Evolutionary conservation across 1,140 invertebrate species (phyloP).

Genomic region (Zaprionus nigranus): DNA sequence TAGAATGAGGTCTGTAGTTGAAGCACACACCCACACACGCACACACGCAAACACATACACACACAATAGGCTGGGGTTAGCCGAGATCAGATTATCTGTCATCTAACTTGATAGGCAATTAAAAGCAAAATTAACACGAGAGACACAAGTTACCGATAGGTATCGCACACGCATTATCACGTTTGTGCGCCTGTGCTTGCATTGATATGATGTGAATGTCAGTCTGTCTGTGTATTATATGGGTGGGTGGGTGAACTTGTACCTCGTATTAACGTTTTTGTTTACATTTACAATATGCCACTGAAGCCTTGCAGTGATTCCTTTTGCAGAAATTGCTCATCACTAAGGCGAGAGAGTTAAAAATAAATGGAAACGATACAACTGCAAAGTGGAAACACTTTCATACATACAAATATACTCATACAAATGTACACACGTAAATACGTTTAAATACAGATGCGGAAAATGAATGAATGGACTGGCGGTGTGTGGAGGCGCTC

Average conservation of each 20-base stretch:
- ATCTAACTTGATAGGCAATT: constrained; percentile 9
- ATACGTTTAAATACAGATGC: constrained; percentile 5
- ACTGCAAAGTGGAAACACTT: constrained; percentile 5
- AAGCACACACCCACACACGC: background rate
- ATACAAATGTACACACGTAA: constrained; percentile 5
- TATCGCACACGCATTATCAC: constrained; percentile 1
- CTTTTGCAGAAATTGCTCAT: background rate
- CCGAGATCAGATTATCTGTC: background rate
- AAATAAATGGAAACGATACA: constrained; percentile 1
- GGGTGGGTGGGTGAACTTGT: constrained; percentile 4
- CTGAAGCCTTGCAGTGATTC: background rate
- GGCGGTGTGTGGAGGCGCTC: background rate
- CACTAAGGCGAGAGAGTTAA: background rate
- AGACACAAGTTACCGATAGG: background rate
- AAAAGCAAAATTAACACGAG: background rate
- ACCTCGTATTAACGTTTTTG: constrained; percentile 10
- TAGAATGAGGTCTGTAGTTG: background rate
- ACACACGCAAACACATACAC: too few relatives aligned
- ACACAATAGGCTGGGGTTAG: background rate
- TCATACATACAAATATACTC: background rate
- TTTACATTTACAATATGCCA: constrained; percentile 12
- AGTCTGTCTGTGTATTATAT: background rate
- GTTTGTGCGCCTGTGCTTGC: constrained; percentile 1
- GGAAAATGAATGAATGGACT: background rate
- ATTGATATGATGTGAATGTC: background rate